Conservation (phyloP, 2,888 invertebrate genomes). For the Drosophila kokeensis region DNA sequence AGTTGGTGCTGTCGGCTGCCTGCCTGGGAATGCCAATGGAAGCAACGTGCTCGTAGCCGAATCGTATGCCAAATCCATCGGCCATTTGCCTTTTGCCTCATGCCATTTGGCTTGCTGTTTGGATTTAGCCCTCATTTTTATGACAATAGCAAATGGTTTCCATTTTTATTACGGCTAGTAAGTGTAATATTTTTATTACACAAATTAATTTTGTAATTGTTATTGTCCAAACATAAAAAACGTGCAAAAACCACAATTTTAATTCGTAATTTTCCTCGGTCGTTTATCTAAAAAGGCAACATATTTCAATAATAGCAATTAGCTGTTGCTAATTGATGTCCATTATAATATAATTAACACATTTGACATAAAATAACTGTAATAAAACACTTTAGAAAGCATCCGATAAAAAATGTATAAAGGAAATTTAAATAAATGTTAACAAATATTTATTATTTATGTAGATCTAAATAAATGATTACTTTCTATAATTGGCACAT, state of each 20-base stretch:
- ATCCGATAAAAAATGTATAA: not conserved
- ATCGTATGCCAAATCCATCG: slow-evolving; percentile 1
- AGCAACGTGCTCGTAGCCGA: slow-evolving; percentile 8
- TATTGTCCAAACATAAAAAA: not conserved
- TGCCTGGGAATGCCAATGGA: slow-evolving; percentile 39
- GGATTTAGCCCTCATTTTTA: slow-evolving; percentile 24
- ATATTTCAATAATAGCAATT: not conserved
- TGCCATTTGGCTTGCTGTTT: slow-evolving; percentile 21
- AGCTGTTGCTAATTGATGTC: not conserved
- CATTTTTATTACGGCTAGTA: not conserved
- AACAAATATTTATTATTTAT: not conserved
- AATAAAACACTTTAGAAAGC: not conserved
- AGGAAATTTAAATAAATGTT: not conserved
- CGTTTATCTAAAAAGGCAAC: not conserved
- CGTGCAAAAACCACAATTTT: not conserved
- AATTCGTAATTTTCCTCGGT: not conserved
- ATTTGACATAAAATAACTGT: not conserved
- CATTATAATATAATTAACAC: not conserved
- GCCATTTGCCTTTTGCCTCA: slow-evolving; percentile 12
- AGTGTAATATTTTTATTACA: slow-evolving; percentile 13
- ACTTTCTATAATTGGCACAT: not conserved
- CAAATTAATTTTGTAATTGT: slow-evolving; percentile 18
- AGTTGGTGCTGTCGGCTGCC: slow-evolving; percentile 5
- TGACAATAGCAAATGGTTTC: slow-evolving; percentile 29
- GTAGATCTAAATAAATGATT: not conserved